phyloP scores from a whole-genome alignment of 2,113 vertebrate species.

The Copsychus sechellarum region DNA sequence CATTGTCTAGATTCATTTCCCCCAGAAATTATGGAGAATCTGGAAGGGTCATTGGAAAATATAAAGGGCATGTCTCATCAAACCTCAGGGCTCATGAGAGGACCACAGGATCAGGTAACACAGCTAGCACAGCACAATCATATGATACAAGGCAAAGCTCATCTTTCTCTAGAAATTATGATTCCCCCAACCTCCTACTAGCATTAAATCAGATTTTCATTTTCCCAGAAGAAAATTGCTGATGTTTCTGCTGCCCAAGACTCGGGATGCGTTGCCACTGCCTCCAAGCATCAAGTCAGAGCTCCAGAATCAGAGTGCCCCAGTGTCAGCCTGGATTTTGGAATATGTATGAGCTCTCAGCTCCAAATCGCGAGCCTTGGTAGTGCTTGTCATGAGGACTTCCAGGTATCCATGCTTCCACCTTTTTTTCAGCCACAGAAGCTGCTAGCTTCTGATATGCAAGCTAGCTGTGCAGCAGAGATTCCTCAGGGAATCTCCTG shows the following conservation, averaged over 20 bases:
- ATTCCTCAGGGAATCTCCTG: neutral
- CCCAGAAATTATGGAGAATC: neutral
- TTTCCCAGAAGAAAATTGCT: neutral
- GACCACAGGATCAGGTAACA: neutral
- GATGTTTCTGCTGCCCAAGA: neutral
- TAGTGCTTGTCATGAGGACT: neutral
- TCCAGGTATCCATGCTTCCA: neutral
- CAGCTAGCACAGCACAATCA: neutral
- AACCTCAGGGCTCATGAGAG: neutral
- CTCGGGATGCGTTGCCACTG: accelerated
- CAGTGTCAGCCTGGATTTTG: neutral
- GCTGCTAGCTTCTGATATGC: neutral
- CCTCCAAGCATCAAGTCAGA: neutral
- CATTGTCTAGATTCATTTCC: neutral
- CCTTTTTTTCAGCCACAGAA: neutral
- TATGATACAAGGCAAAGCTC: neutral
- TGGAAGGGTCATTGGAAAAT: neutral
- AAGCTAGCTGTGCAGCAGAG: neutral
- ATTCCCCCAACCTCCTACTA: neutral
- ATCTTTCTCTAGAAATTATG: neutral
- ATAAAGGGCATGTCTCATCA: neutral
- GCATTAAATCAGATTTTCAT: neutral
- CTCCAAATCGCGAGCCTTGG: neutral
- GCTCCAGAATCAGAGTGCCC: neutral
- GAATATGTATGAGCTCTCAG: neutral